A percentile compares a stretch with the other conserved stretches of the same genome.
phyloP scores from a whole-genome alignment of 2,113 vertebrate genomes.

The Bombycilla garrulus region DNA sequence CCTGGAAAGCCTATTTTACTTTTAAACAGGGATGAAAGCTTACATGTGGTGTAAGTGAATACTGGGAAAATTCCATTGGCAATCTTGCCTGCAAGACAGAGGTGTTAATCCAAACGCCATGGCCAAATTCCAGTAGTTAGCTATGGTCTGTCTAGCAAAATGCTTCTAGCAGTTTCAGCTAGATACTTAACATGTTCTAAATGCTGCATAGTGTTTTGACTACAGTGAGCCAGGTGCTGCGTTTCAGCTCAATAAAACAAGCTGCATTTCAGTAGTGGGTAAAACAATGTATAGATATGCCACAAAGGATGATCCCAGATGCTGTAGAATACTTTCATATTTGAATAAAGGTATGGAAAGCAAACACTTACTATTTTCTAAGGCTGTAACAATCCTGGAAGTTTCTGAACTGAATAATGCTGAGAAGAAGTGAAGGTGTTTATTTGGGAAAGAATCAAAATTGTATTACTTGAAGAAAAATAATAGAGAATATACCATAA shows the following conservation, averaged over 20 bases:
- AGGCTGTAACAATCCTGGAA: neutral
- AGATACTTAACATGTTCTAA: neutral
- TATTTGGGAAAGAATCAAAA: neutral
- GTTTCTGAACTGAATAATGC: neutral
- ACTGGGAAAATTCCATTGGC: fast-evolving
- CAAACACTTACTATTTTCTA: neutral
- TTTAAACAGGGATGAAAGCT: neutral
- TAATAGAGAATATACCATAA: neutral
- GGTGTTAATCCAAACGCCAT: fast-evolving
- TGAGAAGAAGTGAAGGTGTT: neutral
- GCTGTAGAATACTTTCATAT: neutral
- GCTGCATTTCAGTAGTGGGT: neutral
- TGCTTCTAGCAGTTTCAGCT: neutral
- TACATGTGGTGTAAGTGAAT: neutral
- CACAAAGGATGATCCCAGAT: neutral
- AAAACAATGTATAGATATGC: neutral
- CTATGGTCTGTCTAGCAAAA: neutral
- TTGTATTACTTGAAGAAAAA: neutral
- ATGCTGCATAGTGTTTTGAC: neutral
- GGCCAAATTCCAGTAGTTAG: neutral
- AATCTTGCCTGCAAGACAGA: neutral
- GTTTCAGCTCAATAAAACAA: neutral
- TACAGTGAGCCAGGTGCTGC: neutral
- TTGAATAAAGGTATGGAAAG: neutral
- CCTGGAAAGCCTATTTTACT: neutral